These are phyloP conservation scores for Cairina moschata DNA, from an alignment of 2,113 vertebrate genomes.

Conservation along the genomic window DNA sequence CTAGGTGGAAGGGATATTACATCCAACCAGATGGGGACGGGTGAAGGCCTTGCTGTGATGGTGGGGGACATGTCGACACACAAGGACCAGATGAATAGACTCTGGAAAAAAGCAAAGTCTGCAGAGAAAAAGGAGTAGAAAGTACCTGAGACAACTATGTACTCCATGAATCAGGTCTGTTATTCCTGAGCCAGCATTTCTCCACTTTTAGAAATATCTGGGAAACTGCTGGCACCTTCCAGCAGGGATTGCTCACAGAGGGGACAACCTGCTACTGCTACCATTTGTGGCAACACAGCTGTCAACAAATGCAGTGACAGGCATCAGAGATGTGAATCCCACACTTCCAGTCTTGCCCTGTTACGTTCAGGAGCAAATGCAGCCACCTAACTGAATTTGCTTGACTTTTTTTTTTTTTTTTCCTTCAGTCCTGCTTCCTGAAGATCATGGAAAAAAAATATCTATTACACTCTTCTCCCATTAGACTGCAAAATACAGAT, in stretches of 20 bases:
- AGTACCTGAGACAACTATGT: not conserved
- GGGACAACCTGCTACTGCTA: not conserved
- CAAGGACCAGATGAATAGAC: not conserved
- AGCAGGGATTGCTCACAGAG: not conserved
- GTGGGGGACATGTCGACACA: accelerated
- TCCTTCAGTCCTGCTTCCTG: not conserved
- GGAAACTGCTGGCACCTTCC: not conserved
- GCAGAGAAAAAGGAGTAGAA: not conserved
- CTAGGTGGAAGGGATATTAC: not conserved
- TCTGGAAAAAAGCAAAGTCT: not conserved
- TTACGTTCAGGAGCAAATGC: not conserved
- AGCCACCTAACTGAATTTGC: not conserved
- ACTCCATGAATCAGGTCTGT: not conserved
- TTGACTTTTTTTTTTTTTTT: not conserved
- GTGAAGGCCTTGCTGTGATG: not conserved
- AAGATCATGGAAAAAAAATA: not conserved
- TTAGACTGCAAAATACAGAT: not conserved
- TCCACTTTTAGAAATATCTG: not conserved
- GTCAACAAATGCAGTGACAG: not conserved
- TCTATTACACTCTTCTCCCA: not conserved
- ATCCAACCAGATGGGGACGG: not conserved
- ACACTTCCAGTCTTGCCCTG: not conserved
- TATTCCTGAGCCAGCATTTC: not conserved
- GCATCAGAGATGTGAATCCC: not conserved
- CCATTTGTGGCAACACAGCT: not conserved